Evolutionary conservation across 1,140 invertebrate genomes (phyloP).

Genomic region (Lutraria rhynchaena): DNA sequence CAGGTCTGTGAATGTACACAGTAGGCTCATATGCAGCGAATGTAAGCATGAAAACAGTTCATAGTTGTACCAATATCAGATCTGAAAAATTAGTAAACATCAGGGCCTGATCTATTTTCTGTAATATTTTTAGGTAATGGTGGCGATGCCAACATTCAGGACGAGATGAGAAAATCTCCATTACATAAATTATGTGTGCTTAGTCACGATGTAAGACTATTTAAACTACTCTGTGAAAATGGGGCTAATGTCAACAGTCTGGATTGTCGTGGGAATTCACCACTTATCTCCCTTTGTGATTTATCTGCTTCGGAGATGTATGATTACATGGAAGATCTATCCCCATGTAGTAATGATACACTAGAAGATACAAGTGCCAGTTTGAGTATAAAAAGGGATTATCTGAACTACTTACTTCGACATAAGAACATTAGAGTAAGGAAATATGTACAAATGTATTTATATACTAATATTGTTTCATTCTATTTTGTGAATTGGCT

Average conservation of each 20-base stretch:
- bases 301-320: constrained; percentile 65
- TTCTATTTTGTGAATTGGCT: no score
- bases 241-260: constrained; percentile 71
- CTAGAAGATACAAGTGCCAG: constrained; percentile 66
- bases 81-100: no score
- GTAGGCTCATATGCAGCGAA: no score
- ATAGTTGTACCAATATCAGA: no score
- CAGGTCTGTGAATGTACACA: no score
- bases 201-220: constrained; percentile 68
- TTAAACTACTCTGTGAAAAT: constrained; percentile 73
- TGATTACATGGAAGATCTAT: constrained; percentile 69
- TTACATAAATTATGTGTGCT: constrained; percentile 69
- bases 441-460: not conserved
- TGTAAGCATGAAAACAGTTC: no score
- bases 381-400: constrained; percentile 68
- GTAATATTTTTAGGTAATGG: constrained; percentile 72
- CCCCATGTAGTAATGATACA: constrained; percentile 66
- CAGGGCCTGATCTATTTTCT: no score
- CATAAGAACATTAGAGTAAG: constrained; percentile 69
- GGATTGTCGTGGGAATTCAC: constrained; percentile 71
- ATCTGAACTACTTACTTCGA: constrained; percentile 68
- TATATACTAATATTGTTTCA: not conserved
- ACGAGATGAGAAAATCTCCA: constrained; percentile 70
- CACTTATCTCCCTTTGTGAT: constrained; percentile 74
- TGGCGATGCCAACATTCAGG: constrained; percentile 71